Conservation (phyloP, 2,113 vertebrate species). For the Theristicus caerulescens region DNA sequence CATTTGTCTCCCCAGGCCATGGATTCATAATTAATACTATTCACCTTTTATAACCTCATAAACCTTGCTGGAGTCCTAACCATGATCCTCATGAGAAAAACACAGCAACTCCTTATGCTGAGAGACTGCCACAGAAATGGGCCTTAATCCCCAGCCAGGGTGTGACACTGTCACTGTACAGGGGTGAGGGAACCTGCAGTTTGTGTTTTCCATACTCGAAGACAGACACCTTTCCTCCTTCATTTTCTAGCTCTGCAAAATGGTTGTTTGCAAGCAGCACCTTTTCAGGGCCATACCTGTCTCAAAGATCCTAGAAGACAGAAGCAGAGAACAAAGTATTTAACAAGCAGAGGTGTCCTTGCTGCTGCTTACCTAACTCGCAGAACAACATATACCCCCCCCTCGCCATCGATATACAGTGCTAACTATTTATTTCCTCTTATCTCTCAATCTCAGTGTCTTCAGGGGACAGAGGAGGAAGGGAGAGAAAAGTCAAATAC, state of each 20-base stretch:
- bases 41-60: not conserved
- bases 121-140: rapidly evolving
- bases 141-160: not conserved
- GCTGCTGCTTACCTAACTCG: not conserved
- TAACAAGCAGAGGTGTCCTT: not conserved
- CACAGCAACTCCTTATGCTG: not conserved
- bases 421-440: not conserved
- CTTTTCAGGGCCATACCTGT: not conserved
- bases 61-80: not conserved
- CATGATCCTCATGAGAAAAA: not conserved
- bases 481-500: not conserved
- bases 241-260: not conserved
- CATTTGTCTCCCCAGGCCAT: not conserved
- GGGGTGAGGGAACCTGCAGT: not conserved
- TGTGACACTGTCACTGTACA: not conserved
- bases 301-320: not conserved
- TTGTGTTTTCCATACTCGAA: rapidly evolving
- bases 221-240: not conserved
- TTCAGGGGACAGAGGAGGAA: not conserved
- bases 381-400: not conserved
- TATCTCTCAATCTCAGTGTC: not conserved
- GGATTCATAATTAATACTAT: not conserved
- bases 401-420: not conserved
- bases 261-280: not conserved
- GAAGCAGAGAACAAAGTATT: not conserved